Base-by-base conservation (phyloP, 2,888 invertebrate genomes). In the Ecdyonurus torrentis region DNA sequence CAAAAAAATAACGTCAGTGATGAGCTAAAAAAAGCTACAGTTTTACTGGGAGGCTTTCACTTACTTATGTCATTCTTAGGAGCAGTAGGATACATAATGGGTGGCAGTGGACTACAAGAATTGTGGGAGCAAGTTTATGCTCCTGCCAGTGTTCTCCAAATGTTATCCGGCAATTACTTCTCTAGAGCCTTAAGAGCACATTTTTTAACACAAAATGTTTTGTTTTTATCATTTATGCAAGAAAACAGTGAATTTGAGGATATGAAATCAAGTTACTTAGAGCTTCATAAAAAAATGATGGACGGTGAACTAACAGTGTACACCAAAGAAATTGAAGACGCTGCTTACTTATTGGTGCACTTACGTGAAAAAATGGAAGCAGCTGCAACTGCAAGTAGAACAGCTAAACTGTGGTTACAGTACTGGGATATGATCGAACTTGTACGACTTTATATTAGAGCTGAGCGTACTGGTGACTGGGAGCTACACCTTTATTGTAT, bases 381-480 rank as follows among this genome's bases (percentile, higher is more conserved):
- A 10, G 37, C 37, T 10, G 37, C 37, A 37, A 37, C 5, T 10
- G 15, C 7, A 5, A 37, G 37, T 15, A 5, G 37, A 10, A 37
- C 37, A 37, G 37, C 37, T 10, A 37, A 37, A 53, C 50, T 65
- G 22, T 64, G 64, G 63, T 5, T 63, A 15, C 63, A 64, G 1
- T 63, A 64, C 7, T 64, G 60, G 18, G 23, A 60, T 19, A 52
- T 53, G 1, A 60, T 64, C 23, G 2, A 25, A 0, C 20, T 64
- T 24, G 60, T 63, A 0, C 25, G 59, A 59, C 63, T 59, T 15
- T 66, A 60, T 37, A 64, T 67, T 55, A 52, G 64, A 25, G 66
- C 67, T 55, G 67, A 66, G 55, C 25, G 67, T n/a, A 60, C 63
- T 50, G 67, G 66, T 1, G 59, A 68, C 65, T 69, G 67, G 67